Base-by-base conservation (phyloP, 2,888 invertebrate species). In the Cephus sareptanus region DNA sequence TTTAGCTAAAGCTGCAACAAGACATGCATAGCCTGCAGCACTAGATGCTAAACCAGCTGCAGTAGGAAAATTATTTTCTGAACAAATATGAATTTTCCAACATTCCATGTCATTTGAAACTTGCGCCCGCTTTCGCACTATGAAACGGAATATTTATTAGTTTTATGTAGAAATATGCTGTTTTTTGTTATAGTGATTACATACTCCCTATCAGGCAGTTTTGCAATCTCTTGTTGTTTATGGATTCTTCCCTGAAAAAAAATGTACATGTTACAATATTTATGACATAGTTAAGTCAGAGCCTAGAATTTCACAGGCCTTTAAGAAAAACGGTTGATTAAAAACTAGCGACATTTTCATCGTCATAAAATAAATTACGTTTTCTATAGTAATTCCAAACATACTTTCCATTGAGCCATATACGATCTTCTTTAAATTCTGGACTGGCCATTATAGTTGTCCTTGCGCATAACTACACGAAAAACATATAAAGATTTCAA, bases 1-100 rank as follows among this genome's bases (percentile, higher is more conserved):
- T 84, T 94, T 93, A 0, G 97, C 95, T 78, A 99, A 92, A 0
- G 97, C 95, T 74, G 84, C 79, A 71, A 87, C 87, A 6, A 99
- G 92, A 90, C 98, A 98, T 3, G 99, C 99, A 92, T 98, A 99
- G 4, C 99, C 99, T 70, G 99, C 98, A 35, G 99, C 99, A 79
- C 99, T 99, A 1, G 99, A 99, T 0, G 99, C 99, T 75, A 99
- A 93, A 0, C 99, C 99, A 77, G 99, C 99, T 4, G 98, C 98
- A 4, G 99, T 99, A 15, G 99, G 99, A 89, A 99, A 99, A 93
- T 99, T 99, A 91, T 99, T 99, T 89, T 95, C 95, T 0, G 98
- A 98, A 89, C 96, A 96, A 85, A 98, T 95, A 84, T 95, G 96
- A 69, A 98, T 89, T 88, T 96, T 96, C 95, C 96, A 96, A 30